These are phyloP conservation scores for Caenorhabditis remanei DNA, from an alignment of 1,140 invertebrate species.

Conservation along the genomic window DNA sequence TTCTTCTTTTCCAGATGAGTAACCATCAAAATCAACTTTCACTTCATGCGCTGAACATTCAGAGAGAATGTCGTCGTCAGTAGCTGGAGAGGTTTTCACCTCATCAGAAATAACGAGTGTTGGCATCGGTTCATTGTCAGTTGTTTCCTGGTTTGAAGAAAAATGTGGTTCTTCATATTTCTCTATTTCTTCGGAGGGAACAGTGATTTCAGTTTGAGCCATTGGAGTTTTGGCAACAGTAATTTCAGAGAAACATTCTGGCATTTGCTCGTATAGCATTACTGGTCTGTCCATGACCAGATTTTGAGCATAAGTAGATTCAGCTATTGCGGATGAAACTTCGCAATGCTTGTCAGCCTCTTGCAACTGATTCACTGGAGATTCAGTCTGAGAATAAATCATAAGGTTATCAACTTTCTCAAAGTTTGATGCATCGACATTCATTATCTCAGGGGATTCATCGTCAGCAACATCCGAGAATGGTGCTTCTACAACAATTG, in stretches of 20 bases:
- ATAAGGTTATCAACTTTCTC: too few species aligned
- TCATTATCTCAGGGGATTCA: too few species aligned
- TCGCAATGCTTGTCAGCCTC: too few species aligned
- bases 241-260: background rate
- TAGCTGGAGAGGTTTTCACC: background rate
- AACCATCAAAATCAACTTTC: constrained; percentile 45
- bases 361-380: too few species aligned
- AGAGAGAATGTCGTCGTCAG: constrained; percentile 25
- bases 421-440: too few species aligned
- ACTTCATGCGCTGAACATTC: constrained; percentile 24
- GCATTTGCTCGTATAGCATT: background rate
- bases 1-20: constrained; percentile 46
- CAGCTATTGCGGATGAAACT: too few species aligned
- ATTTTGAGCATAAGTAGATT: background rate
- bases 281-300: background rate
- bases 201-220: background rate
- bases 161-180: background rate
- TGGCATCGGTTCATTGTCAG: background rate
- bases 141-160: background rate
- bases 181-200: background rate
- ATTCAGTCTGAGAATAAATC: too few species aligned
- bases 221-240: background rate
- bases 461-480: too few species aligned
- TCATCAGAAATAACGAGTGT: constrained; percentile 21
- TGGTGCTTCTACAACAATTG: too few species aligned